phyloP scores from a whole-genome alignment of 2,888 invertebrate species.

The Brachynemurus nebulosus region DNA sequence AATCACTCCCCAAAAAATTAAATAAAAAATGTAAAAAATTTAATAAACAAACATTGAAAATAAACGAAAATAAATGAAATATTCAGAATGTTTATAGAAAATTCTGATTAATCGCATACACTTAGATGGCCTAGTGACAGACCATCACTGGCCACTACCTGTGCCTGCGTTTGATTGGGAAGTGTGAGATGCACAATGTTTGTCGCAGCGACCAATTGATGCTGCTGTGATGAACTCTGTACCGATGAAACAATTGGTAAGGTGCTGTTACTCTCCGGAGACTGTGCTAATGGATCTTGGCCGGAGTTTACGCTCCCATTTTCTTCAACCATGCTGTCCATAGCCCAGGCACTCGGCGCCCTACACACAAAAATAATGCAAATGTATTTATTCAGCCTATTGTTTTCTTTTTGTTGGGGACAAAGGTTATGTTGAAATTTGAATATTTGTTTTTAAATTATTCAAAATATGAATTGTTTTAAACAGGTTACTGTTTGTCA shows the following conservation, averaged over 20 bases:
- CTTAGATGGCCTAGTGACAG: constrained; percentile 14
- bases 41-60: neutral
- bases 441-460: no score
- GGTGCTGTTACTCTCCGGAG: constrained; percentile 35
- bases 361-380: constrained; percentile 29
- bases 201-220: constrained; percentile 42
- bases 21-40: constrained; percentile 3
- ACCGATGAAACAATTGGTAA: constrained; percentile 43
- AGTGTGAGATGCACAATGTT: constrained; percentile 81
- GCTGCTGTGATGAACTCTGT: constrained; percentile 35
- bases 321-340: constrained; percentile 91
- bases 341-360: constrained; percentile 49
- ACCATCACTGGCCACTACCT: constrained; percentile 35
- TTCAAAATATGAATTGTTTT: no score
- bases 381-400: no score
- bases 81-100: neutral
- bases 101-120: constrained; percentile 19
- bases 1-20: constrained; percentile 4
- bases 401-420: no score
- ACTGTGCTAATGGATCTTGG: constrained; percentile 40
- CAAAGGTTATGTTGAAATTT: no score
- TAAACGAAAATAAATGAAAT: neutral
- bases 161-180: constrained; percentile 47
- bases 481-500: no score
- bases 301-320: constrained; percentile 47